phyloP scores from a whole-genome alignment of 1,140 invertebrate genomes.

The Melipona quadrifasciata region DNA sequence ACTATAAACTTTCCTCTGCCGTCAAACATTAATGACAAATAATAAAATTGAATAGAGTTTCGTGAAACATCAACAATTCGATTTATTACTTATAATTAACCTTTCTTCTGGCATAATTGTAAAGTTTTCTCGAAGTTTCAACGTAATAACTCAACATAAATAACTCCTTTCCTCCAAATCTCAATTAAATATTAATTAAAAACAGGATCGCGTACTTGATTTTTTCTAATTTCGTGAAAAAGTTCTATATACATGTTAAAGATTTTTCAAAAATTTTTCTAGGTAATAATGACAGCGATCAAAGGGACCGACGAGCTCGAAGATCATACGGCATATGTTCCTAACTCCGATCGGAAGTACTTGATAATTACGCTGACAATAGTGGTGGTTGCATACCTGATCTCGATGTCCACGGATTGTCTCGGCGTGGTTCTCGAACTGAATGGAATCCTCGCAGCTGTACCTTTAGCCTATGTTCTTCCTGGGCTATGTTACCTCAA shows the following conservation, averaged over 20 bases:
- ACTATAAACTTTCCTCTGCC: not conserved
- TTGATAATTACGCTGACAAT: slow-evolving; percentile 88
- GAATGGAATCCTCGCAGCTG: slow-evolving; percentile 92
- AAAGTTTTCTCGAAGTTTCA: not conserved
- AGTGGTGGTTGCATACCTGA: slow-evolving; percentile 86
- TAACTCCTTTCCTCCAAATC: not conserved
- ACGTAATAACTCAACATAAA: too few relatives aligned
- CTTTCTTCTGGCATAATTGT: not conserved
- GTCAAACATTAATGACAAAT: not conserved
- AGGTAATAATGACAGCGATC: slow-evolving; percentile 80
- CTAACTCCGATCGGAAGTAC: slow-evolving; percentile 81
- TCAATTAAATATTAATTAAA: not conserved
- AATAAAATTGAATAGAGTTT: not conserved
- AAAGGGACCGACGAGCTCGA: slow-evolving; percentile 82
- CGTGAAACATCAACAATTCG: not conserved
- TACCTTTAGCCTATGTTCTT: slow-evolving; percentile 92
- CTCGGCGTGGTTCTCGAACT: slow-evolving; percentile 92
- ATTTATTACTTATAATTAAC: not conserved
- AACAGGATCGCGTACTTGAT: not conserved
- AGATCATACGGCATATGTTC: slow-evolving; percentile 82
- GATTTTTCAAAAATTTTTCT: not conserved
- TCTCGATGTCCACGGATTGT: slow-evolving; percentile 94
- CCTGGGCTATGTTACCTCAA: slow-evolving; percentile 91
- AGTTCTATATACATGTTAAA: not conserved
- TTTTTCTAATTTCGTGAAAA: not conserved